These are phyloP conservation scores for Cephalopholis sonnerati DNA, from an alignment of 2,113 vertebrate species.

Conservation along the genomic window DNA sequence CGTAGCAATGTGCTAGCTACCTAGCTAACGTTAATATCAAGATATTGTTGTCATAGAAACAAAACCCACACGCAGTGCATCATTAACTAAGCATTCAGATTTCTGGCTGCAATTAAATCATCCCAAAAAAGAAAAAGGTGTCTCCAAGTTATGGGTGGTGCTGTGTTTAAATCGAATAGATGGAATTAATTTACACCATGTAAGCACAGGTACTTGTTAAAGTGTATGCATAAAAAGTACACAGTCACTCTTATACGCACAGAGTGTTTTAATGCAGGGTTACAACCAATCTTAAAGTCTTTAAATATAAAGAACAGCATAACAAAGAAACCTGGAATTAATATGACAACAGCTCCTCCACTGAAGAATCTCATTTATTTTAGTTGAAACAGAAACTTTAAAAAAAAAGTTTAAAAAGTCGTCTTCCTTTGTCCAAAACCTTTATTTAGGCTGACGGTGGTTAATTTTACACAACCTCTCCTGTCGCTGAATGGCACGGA, in stretches of 20 bases:
- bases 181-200: neutral
- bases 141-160: neutral
- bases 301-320: neutral
- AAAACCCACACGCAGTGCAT: no score
- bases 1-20: no score
- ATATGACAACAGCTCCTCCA: constrained; percentile 5
- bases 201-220: neutral
- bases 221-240: neutral
- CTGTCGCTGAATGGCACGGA: neutral
- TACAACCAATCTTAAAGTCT: neutral
- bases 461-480: constrained; percentile 30
- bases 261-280: neutral
- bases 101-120: no score
- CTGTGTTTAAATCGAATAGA: neutral
- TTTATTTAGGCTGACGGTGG: constrained; percentile 38
- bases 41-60: no score
- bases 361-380: constrained; percentile 13
- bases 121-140: neutral
- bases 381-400: constrained; percentile 40
- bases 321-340: constrained; percentile 18
- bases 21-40: no score
- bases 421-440: constrained; percentile 16
- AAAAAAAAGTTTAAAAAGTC: constrained; percentile 39
- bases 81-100: no score
- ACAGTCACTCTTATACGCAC: neutral